A percentile compares a stretch with the other conserved stretches of the same genome.
phyloP scores from a whole-genome alignment of 2,113 vertebrate genomes.

The Hystrix cristata region DNA sequence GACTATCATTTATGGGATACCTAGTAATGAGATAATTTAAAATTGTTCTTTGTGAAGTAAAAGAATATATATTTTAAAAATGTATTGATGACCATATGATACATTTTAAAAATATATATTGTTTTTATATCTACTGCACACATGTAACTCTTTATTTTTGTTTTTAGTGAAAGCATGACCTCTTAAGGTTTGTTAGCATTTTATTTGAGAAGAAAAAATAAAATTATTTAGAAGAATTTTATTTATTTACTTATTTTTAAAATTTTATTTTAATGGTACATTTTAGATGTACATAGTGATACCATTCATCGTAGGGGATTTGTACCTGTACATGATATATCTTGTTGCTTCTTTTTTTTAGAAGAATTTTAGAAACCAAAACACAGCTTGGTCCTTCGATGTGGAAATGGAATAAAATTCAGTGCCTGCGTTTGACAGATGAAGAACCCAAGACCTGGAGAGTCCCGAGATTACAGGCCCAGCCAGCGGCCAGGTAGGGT shows the following conservation, averaged over 20 bases:
- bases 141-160: constrained; percentile 49
- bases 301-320: too few relatives aligned
- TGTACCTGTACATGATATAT: too few relatives aligned
- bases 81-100: neutral
- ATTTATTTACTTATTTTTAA: too few relatives aligned
- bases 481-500: neutral
- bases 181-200: constrained; percentile 8
- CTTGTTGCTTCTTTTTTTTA: neutral
- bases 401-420: constrained; percentile 19
- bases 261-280: too few relatives aligned
- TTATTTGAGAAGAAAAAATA: constrained; percentile 51
- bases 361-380: constrained; percentile 20
- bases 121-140: neutral
- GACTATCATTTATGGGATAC: neutral
- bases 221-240: neutral
- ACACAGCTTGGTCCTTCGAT: constrained; percentile 42
- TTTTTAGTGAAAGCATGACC: constrained; percentile 32
- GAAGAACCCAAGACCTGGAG: neutral
- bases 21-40: neutral
- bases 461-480: neutral
- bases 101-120: neutral
- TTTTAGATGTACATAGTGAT: too few relatives aligned
- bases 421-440: constrained; percentile 15
- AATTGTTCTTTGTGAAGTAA: constrained; percentile 41
- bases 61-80: neutral